Evolutionary conservation across 2,797 vertebrate species (phyloP), one percentile per base, ranked within the genome.

Genomic region (Anguilla marmorata): DNA sequence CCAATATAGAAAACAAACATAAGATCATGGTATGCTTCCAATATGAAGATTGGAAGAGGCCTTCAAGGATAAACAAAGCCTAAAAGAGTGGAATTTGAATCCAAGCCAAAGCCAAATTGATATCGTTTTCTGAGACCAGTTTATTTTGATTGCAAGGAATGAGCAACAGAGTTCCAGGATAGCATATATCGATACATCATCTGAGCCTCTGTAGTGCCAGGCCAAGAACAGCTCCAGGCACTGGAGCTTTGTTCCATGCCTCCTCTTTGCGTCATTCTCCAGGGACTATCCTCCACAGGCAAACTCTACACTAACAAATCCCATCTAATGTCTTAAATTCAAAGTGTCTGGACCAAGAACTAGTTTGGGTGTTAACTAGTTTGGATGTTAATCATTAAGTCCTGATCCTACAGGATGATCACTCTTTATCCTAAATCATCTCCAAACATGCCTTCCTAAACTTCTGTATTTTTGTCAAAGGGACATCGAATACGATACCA

Each of bases 131-230:
- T 37, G 50, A 86, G 84, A 86, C 27, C 19, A 33, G 50, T 87
- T 85, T 84, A 84, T 66, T 86, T 84, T 72, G 45, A 85, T 52
- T 80, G 21, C 33, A 27, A 76, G 54, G 85, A 74, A 48, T 33
- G 58, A 82, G 80, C n/a, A 87, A 58, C 60, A 84, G 60, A 52
- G 45, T 48, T 54, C 56, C 21, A 76, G 80, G 85, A 41, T 79
- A 84, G 88, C 69, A 86, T 60, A 74, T 60, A 74, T 84, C 82
- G 85, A 86, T 63, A 89, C 60, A 80, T 76, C 88, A 84, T 85
- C 63, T 54, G 66, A 87, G 86, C 63, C 63, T 74, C 58, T 79
- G 72, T 63, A 41, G n/a, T 84, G 30, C 66, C 63, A 76, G 86
- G 88, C 79, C 85, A 74, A 84, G 48, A 58, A 89, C 48, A 60